Percentiles rank a stretch among this genome's conserved stretches.
These are phyloP conservation scores for Anthophora plumipes DNA, from an alignment of 2,888 invertebrate genomes.

Conservation along the genomic window DNA sequence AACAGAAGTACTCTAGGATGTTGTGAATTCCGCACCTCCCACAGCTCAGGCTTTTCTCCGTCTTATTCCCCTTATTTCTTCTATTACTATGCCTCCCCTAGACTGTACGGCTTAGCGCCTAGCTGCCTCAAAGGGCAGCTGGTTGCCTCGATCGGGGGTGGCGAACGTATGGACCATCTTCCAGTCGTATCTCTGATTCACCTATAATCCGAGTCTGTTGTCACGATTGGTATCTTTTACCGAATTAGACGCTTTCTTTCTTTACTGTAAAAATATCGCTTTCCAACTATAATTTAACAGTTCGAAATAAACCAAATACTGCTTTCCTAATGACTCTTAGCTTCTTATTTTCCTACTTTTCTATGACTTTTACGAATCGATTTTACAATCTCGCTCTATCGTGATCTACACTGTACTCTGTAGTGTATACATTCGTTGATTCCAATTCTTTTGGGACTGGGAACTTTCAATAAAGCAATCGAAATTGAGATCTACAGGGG, in stretches of 20 bases:
- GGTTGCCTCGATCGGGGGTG: slow-evolving; percentile 1
- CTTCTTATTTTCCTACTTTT: too few relatives aligned
- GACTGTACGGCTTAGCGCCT: background rate
- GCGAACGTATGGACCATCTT: background rate
- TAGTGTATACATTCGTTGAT: background rate
- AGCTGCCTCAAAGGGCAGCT: slow-evolving; percentile 4
- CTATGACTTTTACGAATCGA: too few relatives aligned
- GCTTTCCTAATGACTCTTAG: too few relatives aligned
- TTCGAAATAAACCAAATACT: too few relatives aligned
- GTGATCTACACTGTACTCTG: too few relatives aligned
- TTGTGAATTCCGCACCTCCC: slow-evolving; percentile 33
- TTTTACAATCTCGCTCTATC: too few relatives aligned
- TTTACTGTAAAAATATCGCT: too few relatives aligned
- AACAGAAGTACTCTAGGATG: slow-evolving; percentile 18
- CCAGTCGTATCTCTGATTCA: slow-evolving; percentile 9
- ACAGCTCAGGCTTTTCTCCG: slow-evolving; percentile 15
- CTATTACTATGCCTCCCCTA: slow-evolving; percentile 9
- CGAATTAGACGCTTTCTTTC: too few relatives aligned
- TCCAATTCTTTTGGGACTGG: background rate
- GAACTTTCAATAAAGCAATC: background rate
- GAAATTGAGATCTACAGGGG: slow-evolving; percentile 22
- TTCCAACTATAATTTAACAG: too few relatives aligned
- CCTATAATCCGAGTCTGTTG: too few relatives aligned
- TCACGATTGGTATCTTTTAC: too few relatives aligned
- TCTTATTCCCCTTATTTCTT: slow-evolving; percentile 11